Evolutionary conservation across 1,140 invertebrate species (phyloP).

Genomic region (Drosophila saltans): DNA sequence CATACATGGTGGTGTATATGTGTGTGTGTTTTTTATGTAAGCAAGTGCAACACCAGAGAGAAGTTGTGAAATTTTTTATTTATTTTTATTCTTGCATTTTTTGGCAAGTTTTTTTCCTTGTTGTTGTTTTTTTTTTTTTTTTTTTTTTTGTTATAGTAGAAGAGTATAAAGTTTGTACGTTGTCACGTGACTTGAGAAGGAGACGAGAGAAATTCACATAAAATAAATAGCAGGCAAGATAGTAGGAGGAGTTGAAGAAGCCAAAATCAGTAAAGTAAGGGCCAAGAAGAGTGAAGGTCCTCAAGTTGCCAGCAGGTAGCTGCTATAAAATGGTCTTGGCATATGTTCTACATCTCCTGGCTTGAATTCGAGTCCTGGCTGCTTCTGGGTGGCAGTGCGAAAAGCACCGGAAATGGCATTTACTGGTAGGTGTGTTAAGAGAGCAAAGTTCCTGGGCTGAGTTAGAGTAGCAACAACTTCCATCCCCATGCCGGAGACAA

Average conservation of each 20-base stretch:
- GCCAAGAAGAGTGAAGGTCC: conserved; percentile 18
- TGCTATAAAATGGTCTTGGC: conserved; percentile 26
- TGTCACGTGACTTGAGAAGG: conserved; percentile 64
- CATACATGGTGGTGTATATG: background rate
- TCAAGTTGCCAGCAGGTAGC: conserved; percentile 41
- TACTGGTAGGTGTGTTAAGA: conserved; percentile 48
- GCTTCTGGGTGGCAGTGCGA: conserved; percentile 17
- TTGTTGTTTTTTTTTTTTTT: conserved; percentile 32
- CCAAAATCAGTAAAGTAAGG: background rate
- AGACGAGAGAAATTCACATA: conserved; percentile 61
- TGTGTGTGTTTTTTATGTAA: conserved; percentile 20
- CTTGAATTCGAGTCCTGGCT: conserved; percentile 6
- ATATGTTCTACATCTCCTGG: conserved; percentile 12
- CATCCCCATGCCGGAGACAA: background rate
- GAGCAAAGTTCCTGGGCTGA: background rate
- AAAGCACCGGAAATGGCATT: conserved; percentile 64
- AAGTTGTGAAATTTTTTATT: conserved; percentile 43
- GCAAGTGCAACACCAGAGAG: conserved; percentile 36
- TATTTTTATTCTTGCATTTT: conserved; percentile 36
- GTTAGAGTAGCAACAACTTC: background rate
- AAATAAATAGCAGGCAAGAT: conserved; percentile 52
- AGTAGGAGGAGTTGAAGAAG: background rate
- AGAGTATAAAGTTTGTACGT: conserved; percentile 51
- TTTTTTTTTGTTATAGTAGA: conserved; percentile 19
- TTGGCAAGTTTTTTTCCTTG: conserved; percentile 50